Conservation (phyloP, 2,797 vertebrate genomes). For the Pachyuromys duprasi region DNA sequence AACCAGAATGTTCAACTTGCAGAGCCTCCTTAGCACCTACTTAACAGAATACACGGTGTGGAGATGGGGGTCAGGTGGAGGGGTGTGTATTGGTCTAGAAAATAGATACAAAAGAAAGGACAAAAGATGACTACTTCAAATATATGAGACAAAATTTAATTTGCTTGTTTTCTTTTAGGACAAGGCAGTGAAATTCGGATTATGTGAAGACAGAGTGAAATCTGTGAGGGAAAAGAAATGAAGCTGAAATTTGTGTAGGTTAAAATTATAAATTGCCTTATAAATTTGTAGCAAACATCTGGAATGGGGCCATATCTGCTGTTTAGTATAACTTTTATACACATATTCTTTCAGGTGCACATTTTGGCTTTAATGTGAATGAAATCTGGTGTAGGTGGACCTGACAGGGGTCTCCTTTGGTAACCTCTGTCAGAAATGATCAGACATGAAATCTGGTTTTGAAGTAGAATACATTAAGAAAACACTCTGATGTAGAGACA, state of each 20-base stretch:
- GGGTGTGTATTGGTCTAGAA: not conserved
- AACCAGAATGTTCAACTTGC: not conserved
- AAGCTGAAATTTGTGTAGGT: not conserved
- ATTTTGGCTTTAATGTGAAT: not conserved
- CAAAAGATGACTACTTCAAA: not conserved
- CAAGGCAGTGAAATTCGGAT: not conserved
- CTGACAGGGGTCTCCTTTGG: not conserved
- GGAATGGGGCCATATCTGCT: not conserved
- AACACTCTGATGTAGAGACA: not conserved
- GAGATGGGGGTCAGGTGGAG: too few relatives aligned
- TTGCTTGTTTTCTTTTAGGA: not conserved
- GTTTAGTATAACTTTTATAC: not conserved
- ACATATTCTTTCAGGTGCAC: not conserved
- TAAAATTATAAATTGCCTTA: not conserved
- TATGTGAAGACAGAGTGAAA: not conserved
- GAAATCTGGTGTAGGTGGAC: not conserved
- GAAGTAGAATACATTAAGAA: not conserved
- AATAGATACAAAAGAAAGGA: not conserved
- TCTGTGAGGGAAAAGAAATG: not conserved
- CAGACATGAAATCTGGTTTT: not conserved
- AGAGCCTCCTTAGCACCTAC: not conserved
- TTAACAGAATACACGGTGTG: not conserved
- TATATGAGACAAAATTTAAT: not conserved
- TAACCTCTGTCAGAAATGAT: not conserved
- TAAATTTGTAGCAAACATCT: not conserved